phyloP scores from a whole-genome alignment of 2,888 invertebrate genomes.

The Thymelicus sylvestris region DNA sequence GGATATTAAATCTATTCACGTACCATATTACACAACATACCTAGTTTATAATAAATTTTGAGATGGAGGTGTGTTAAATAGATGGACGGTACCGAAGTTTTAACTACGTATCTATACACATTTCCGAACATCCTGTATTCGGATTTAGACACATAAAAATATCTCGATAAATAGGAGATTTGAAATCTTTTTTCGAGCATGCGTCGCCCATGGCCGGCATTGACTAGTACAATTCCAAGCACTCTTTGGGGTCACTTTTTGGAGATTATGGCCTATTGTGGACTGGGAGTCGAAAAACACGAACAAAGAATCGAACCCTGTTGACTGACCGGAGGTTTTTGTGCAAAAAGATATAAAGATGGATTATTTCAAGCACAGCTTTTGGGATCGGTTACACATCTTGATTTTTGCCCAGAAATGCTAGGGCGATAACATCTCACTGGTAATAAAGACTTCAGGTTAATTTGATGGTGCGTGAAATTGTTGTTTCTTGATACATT shows the following conservation, averaged over 20 bases:
- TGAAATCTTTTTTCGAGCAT: constrained; percentile 62
- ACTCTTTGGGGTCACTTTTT: constrained; percentile 84
- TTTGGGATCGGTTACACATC: constrained; percentile 65
- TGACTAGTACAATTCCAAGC: constrained; percentile 64
- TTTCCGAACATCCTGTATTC: constrained; percentile 57
- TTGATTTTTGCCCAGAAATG: constrained; percentile 53
- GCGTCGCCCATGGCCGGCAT: constrained; percentile 56
- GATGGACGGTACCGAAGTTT: too few relatives aligned
- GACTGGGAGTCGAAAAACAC: constrained; percentile 66
- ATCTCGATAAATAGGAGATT: constrained; percentile 64
- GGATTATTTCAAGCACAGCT: constrained; percentile 52
- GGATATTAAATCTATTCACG: too few relatives aligned
- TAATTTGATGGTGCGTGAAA: constrained; percentile 64
- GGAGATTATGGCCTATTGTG: constrained; percentile 79
- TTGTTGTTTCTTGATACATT: constrained; percentile 51
- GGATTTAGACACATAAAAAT: constrained; percentile 53
- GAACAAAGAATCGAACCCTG: constrained; percentile 70
- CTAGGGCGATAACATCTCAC: constrained; percentile 44
- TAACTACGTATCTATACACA: too few relatives aligned
- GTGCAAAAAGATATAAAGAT: constrained; percentile 51
- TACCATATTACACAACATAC: too few relatives aligned
- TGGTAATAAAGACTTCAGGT: constrained; percentile 55
- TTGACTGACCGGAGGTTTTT: constrained; percentile 75
- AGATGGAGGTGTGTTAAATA: too few relatives aligned
- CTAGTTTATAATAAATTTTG: too few relatives aligned